These are phyloP conservation scores for Drymodes brunneopygia DNA, from an alignment of 2,113 vertebrate genomes.

Conservation along the genomic window DNA sequence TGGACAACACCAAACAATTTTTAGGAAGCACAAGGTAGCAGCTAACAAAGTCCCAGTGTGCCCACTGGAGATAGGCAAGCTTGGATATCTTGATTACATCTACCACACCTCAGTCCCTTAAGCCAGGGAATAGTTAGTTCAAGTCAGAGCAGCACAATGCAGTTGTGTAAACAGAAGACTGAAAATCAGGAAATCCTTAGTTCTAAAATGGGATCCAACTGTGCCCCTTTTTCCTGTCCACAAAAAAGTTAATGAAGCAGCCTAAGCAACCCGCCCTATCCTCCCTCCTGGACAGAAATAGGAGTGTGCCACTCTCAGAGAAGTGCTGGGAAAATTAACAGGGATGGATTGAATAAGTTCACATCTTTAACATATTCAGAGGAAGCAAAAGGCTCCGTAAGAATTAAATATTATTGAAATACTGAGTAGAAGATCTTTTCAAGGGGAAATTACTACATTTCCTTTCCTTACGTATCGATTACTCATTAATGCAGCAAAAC, in stretches of 20 bases:
- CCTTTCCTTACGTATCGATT: slow-evolving; percentile 51
- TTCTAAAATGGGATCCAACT: slow-evolving; percentile 45
- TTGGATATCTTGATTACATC: background rate
- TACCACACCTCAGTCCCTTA: background rate
- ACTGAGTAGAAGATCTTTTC: slow-evolving; percentile 17
- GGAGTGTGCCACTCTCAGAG: background rate
- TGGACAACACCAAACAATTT: background rate
- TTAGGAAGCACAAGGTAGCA: background rate
- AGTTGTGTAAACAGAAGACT: slow-evolving; percentile 29
- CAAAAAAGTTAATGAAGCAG: slow-evolving; percentile 50
- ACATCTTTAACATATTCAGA: background rate
- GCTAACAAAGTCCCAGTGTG: background rate
- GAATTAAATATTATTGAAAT: background rate
- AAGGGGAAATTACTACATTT: slow-evolving; percentile 47
- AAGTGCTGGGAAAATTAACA: background rate
- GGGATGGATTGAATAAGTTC: background rate
- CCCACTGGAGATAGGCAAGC: background rate
- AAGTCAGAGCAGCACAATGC: background rate
- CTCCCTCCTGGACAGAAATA: background rate
- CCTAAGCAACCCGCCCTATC: background rate
- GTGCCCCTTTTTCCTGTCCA: slow-evolving; percentile 27
- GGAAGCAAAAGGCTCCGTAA: background rate
- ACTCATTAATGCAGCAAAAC: slow-evolving; percentile 65
- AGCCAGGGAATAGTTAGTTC: background rate
- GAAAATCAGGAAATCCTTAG: slow-evolving; percentile 38